Evolutionary conservation across 2,888 invertebrate species (phyloP).

Genomic region (Caenorhabditis sp.): DNA sequence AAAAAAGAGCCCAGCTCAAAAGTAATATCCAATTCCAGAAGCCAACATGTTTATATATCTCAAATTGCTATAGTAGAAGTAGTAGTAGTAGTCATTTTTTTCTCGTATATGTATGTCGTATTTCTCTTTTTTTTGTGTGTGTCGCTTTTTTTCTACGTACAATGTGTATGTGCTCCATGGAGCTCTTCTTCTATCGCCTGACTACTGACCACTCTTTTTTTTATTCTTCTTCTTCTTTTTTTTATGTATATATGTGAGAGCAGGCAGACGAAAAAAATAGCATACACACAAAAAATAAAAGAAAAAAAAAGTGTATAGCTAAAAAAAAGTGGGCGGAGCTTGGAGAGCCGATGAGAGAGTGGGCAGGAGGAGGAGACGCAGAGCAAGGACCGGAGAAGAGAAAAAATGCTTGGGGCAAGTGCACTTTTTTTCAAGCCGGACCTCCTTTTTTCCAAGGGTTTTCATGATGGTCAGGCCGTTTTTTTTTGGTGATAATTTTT

Average conservation of each 20-base stretch:
- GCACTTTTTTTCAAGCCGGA: no score
- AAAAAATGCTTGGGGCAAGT: no score
- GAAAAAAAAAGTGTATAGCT: not conserved
- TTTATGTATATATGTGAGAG: not conserved
- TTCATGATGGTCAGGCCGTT: no score
- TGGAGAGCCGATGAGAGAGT: not conserved
- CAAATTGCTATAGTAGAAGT: no score
- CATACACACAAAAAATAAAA: not conserved
- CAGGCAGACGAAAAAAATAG: not conserved
- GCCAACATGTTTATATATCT: no score
- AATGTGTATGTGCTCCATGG: not conserved
- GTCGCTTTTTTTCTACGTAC: not conserved
- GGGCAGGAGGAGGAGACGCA: not conserved
- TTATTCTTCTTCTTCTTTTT: constrained; percentile 1
- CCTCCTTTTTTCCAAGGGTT: no score
- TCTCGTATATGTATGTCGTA: constrained; percentile 11
- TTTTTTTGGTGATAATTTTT: no score
- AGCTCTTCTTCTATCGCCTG: not conserved
- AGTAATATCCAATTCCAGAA: no score
- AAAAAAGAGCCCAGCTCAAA: no score
- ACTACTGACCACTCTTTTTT: not conserved
- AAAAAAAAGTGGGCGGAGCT: constrained; percentile 5
- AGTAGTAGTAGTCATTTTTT: not conserved
- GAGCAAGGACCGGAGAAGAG: not conserved
- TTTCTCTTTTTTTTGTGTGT: not conserved